Evolutionary conservation across 2,113 vertebrate species (phyloP).

Genomic region (Sitta europaea): DNA sequence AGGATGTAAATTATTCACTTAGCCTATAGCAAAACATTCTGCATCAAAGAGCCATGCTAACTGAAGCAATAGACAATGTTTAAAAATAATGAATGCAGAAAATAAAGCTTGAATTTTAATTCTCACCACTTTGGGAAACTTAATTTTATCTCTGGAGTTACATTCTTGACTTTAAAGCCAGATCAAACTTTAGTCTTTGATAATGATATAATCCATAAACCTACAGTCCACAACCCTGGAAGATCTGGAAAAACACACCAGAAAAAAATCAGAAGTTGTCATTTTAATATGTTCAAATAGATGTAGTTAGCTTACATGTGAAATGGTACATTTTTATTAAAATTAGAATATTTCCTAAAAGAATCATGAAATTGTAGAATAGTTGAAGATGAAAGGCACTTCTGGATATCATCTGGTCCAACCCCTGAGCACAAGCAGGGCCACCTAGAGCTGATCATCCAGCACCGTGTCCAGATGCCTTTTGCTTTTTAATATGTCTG

Average conservation of each 20-base stretch:
- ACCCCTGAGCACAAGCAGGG: neutral
- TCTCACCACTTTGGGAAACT: neutral
- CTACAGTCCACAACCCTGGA: neutral
- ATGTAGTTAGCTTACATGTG: neutral
- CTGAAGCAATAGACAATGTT: neutral
- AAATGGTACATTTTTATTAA: neutral
- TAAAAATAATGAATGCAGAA: slow-evolving; percentile 27
- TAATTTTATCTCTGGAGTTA: neutral
- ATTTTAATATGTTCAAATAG: neutral
- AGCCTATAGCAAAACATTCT: slow-evolving; percentile 44
- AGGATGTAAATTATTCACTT: slow-evolving; percentile 60
- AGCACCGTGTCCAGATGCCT: neutral
- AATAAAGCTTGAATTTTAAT: slow-evolving; percentile 19
- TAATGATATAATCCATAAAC: neutral
- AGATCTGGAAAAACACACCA: neutral
- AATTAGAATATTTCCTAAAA: neutral
- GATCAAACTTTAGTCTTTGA: neutral
- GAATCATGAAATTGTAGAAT: neutral
- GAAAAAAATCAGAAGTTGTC: neutral
- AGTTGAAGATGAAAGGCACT: neutral
- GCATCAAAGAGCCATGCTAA: slow-evolving; percentile 35
- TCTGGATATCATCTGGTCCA: neutral
- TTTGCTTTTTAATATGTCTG: neutral
- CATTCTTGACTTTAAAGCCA: neutral
- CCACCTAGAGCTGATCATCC: neutral